These are phyloP conservation scores for Spheniscus humboldti DNA, from an alignment of 2,797 vertebrate species.

Conservation along the genomic window DNA sequence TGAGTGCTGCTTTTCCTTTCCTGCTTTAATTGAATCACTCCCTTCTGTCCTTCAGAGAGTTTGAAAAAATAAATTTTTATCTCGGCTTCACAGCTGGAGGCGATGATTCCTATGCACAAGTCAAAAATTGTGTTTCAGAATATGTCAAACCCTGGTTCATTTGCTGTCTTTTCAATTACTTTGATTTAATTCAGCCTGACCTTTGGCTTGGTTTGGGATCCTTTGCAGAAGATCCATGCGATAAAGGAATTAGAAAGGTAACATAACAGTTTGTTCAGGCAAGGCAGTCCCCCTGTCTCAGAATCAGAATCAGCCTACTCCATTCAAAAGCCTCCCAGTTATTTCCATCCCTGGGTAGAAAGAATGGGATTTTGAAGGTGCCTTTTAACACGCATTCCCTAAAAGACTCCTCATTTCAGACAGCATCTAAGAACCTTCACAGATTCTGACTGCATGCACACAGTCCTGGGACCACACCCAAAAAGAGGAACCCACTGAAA, in stretches of 20 bases:
- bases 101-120: background rate
- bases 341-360: background rate
- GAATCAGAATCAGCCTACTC: background rate
- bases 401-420: background rate
- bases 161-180: background rate
- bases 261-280: background rate
- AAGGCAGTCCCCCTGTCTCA: background rate
- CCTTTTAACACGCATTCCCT: background rate
- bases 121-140: background rate
- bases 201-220: background rate
- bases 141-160: background rate
- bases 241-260: background rate
- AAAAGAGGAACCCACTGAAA: background rate
- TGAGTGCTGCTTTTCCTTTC: background rate
- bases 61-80: background rate
- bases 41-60: background rate
- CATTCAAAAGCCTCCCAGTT: background rate
- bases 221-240: background rate
- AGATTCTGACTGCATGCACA: background rate
- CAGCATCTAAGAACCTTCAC: background rate
- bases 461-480: background rate
- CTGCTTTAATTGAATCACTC: background rate
- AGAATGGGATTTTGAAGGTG: background rate
- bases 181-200: background rate
- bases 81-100: background rate